Conservation (phyloP, 2,888 invertebrate species). For the Vesta saturnalis region DNA sequence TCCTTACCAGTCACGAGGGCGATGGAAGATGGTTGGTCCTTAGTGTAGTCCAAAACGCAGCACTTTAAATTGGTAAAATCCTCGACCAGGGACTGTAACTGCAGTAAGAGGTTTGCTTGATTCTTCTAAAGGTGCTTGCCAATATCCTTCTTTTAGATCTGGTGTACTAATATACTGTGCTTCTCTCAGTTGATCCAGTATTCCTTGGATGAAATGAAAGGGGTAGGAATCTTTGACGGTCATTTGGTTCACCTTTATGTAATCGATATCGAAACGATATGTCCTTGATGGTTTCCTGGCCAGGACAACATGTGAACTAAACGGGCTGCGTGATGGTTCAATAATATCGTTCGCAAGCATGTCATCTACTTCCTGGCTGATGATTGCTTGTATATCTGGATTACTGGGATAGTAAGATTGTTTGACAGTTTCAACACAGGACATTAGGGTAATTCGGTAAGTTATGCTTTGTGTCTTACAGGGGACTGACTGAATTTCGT, state of each 20-base stretch:
- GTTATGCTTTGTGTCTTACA: too few relatives aligned
- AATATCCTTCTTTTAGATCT: neutral
- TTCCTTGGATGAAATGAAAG: neutral
- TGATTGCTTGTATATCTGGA: too few relatives aligned
- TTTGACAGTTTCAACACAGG: too few relatives aligned
- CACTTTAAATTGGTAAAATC: neutral
- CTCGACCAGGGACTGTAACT: neutral
- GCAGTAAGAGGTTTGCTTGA: neutral
- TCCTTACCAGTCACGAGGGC: too few relatives aligned
- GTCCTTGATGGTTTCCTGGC: neutral
- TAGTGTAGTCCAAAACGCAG: neutral
- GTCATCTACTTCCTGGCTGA: too few relatives aligned
- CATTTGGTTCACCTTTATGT: neutral
- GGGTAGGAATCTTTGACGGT: neutral
- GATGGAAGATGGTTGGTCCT: neutral
- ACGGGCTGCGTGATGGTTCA: too few relatives aligned
- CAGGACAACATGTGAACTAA: too few relatives aligned
- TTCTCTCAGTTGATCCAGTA: neutral
- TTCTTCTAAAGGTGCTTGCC: neutral
- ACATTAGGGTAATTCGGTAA: too few relatives aligned
- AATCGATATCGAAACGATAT: neutral
- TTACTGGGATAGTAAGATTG: too few relatives aligned
- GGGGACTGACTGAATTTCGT: too few relatives aligned
- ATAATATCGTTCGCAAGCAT: too few relatives aligned
- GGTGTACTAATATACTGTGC: neutral